Evolutionary conservation across 2,797 vertebrate species (phyloP).

Genomic region (Ctenosaura bakeri): DNA sequence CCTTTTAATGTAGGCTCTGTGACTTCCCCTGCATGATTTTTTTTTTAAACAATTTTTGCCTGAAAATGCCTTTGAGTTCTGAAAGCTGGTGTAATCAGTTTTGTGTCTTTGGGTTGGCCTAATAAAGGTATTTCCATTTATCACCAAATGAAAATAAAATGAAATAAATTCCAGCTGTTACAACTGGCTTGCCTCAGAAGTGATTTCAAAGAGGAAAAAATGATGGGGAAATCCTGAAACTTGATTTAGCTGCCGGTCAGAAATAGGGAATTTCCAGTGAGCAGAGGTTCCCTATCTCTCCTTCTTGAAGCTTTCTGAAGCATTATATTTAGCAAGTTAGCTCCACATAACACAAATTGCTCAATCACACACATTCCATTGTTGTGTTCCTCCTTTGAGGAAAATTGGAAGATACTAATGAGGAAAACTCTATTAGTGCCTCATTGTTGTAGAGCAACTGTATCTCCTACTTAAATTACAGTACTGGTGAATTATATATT

Average conservation of each 20-base stretch:
- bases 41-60: no score
- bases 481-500: constrained; percentile 18
- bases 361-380: not conserved
- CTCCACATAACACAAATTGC: not conserved
- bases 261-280: not conserved
- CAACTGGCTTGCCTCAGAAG: not conserved
- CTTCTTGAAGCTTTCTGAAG: not conserved
- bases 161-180: not conserved
- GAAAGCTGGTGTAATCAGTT: no score
- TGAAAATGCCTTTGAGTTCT: no score
- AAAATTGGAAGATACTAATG: not conserved
- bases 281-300: not conserved
- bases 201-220: not conserved
- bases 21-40: no score
- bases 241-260: not conserved
- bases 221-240: not conserved
- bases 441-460: not conserved
- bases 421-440: constrained; percentile 2
- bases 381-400: not conserved
- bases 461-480: not conserved
- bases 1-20: no score
- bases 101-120: no score
- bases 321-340: not conserved
- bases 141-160: not conserved
- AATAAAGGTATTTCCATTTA: no score